Conservation (phyloP, 2,888 invertebrate species). For the Xanthia togata region DNA sequence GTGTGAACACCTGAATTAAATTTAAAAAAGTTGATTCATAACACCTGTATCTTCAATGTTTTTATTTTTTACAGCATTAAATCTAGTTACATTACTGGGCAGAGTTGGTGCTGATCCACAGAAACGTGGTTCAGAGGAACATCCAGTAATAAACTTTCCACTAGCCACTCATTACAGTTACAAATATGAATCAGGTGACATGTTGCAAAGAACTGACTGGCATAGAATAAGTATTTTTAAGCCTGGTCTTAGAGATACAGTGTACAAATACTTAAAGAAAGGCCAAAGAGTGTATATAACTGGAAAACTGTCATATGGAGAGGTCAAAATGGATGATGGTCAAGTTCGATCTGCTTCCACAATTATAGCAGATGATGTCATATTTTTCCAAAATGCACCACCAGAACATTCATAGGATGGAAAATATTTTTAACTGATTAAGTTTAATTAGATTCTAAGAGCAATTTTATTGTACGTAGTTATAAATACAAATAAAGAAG, state of each 20-base stretch:
- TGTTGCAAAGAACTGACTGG: conserved; percentile 97
- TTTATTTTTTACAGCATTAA: conserved; percentile 90
- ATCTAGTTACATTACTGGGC: conserved; percentile 96
- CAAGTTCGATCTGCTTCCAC: conserved; percentile 93
- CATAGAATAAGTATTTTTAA: conserved; percentile 97
- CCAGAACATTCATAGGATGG: conserved; percentile 63
- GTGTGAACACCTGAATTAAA: conserved; percentile 3
- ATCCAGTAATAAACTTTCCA: conserved; percentile 97
- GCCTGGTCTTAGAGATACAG: conserved; percentile 94
- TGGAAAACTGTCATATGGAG: conserved; percentile 96
- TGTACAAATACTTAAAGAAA: conserved; percentile 95
- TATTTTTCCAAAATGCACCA: conserved; percentile 92
- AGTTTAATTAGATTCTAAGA: conserved; percentile 69
- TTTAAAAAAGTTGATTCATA: not conserved
- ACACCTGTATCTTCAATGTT: not conserved
- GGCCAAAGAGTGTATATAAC: conserved; percentile 96
- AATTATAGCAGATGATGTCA: conserved; percentile 96
- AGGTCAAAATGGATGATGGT: conserved; percentile 95
- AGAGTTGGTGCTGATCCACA: conserved; percentile 97
- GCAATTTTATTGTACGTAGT: conserved; percentile 51
- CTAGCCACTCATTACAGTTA: conserved; percentile 97
- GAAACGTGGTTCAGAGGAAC: conserved; percentile 94
- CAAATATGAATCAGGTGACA: conserved; percentile 94
- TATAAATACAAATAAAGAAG: conserved; percentile 33
- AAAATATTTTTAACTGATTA: conserved; percentile 22